phyloP scores from a whole-genome alignment of 2,797 vertebrate genomes.

The Sebastes matsubarae region DNA sequence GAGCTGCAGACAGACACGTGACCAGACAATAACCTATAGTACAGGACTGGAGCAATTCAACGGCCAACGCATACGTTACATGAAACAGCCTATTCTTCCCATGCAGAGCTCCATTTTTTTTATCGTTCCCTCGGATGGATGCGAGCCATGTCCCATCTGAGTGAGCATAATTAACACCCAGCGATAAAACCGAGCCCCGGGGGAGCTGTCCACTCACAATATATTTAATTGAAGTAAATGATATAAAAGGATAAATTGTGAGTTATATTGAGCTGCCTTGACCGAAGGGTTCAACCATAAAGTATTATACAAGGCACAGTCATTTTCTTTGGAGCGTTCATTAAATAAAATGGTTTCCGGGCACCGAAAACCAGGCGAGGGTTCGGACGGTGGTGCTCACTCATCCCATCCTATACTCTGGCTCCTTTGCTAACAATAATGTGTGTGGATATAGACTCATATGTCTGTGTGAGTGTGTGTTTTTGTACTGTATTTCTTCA shows the following conservation, averaged over 20 bases:
- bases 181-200: slow-evolving; percentile 65
- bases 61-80: background rate
- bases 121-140: slow-evolving; percentile 47
- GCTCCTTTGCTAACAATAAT: background rate
- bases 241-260: slow-evolving; percentile 77
- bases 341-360: slow-evolving; percentile 66
- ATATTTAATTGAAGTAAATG: slow-evolving; percentile 83
- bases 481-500: slow-evolving; percentile 23
- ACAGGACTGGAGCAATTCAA: background rate
- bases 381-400: slow-evolving; percentile 11
- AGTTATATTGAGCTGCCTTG: slow-evolving; percentile 56
- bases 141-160: slow-evolving; percentile 58
- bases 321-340: slow-evolving; percentile 61
- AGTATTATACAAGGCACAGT: slow-evolving; percentile 59
- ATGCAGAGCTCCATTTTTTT: slow-evolving; percentile 36
- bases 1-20: background rate
- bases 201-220: slow-evolving; percentile 78
- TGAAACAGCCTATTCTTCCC: slow-evolving; percentile 22
- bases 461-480: background rate
- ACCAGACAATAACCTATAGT: slow-evolving; percentile 7
- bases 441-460: slow-evolving; percentile 12
- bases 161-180: slow-evolving; percentile 73
- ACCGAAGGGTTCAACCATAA: slow-evolving; percentile 65
- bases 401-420: background rate
- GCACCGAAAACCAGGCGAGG: slow-evolving; percentile 20